Evolutionary conservation across 2,888 invertebrate species (phyloP).

Genomic region (Habroteleia sp.): DNA sequence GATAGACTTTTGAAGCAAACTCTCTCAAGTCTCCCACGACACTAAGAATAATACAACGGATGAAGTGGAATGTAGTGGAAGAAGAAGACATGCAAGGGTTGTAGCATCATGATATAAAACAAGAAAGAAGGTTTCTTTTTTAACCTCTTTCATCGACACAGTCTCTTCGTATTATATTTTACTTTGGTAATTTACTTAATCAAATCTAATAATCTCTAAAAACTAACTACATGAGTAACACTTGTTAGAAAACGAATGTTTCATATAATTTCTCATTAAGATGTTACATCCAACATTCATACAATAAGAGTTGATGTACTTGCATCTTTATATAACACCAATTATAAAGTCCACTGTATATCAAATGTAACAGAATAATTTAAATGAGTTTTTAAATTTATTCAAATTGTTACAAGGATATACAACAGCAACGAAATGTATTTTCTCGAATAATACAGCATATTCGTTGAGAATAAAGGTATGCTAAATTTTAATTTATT

Average conservation of each 20-base stretch:
- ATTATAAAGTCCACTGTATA: no score
- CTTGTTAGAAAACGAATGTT: constrained; percentile 38
- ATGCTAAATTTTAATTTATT: no score
- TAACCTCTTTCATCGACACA: constrained; percentile 38
- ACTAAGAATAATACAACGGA: constrained; percentile 77
- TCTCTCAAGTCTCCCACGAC: constrained; percentile 75
- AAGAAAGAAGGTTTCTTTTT: constrained; percentile 44
- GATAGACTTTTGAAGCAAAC: constrained; percentile 73
- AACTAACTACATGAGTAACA: constrained; percentile 13
- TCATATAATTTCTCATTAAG: constrained; percentile 48
- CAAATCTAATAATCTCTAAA: constrained; percentile 8
- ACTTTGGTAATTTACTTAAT: constrained; percentile 38
- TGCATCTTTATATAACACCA: no score
- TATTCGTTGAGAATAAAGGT: no score
- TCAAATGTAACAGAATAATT: no score
- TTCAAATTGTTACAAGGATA: no score
- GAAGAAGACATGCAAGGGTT: constrained; percentile 47
- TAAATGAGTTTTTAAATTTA: no score
- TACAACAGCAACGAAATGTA: no score
- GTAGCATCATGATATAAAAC: constrained; percentile 38
- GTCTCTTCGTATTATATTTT: constrained; percentile 36
- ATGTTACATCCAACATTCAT: constrained; percentile 25
- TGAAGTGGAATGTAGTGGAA: constrained; percentile 69
- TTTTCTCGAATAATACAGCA: no score
- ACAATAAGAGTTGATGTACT: no score